A percentile compares a stretch with the other conserved stretches of the same genome.
Conservation (phyloP, 2,113 vertebrate genomes). For the Gobio gobio region DNA sequence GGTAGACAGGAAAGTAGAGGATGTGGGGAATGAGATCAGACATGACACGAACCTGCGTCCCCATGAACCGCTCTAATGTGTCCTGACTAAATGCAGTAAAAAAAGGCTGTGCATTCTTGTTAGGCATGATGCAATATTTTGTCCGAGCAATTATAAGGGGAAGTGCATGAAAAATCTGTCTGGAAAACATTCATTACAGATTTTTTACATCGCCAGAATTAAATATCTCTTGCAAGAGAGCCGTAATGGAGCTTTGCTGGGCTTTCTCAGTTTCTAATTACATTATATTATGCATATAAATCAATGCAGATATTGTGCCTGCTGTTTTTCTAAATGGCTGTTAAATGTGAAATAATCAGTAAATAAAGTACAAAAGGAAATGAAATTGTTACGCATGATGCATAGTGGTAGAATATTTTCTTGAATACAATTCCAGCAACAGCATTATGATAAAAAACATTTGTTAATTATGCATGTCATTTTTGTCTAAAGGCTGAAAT, state of each 20-base stretch:
- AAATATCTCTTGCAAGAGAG: background rate
- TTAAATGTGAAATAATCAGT: constrained; percentile 10
- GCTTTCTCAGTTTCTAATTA: background rate
- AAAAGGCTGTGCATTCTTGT: background rate
- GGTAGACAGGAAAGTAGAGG: background rate
- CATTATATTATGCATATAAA: background rate
- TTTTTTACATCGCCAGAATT: background rate
- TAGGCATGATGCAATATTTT: constrained; percentile 7
- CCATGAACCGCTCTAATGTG: background rate
- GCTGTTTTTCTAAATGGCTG: background rate
- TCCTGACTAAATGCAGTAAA: background rate
- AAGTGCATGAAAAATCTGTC: background rate
- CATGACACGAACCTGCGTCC: background rate
- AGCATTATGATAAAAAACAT: background rate
- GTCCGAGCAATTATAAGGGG: background rate
- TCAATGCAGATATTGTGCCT: background rate
- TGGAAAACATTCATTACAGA: background rate
- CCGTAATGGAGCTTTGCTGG: background rate
- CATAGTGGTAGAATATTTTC: background rate
- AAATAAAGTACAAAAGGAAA: background rate
- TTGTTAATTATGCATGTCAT: background rate
- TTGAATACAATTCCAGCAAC: too few species aligned
- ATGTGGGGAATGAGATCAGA: constrained; percentile 15
- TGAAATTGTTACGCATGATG: background rate
- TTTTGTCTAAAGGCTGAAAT: background rate